Evolutionary conservation across 2,888 invertebrate genomes (phyloP).

Genomic region (Campaea margaritaria): DNA sequence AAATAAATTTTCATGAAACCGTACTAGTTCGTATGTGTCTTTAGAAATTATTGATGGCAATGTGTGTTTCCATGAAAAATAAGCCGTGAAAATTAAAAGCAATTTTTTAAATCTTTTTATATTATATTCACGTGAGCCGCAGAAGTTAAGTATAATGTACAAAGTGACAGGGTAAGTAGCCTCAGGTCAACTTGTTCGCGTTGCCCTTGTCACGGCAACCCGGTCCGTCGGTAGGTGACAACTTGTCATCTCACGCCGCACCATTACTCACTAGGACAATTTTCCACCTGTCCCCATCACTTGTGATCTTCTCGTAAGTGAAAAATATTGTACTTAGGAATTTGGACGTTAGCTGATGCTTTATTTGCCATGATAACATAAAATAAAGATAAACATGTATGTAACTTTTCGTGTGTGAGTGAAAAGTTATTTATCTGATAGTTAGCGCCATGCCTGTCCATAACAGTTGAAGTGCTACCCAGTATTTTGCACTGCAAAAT

Average conservation of each 20-base stretch:
- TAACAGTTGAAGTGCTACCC: too few relatives aligned
- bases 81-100: too few relatives aligned
- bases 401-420: too few relatives aligned
- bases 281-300: conserved; percentile 70
- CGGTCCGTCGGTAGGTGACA: conserved; percentile 53
- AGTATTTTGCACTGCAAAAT: too few relatives aligned
- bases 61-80: too few relatives aligned
- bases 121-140: background rate
- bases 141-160: conserved; percentile 14
- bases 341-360: background rate
- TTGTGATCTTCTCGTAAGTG: conserved; percentile 18
- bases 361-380: too few relatives aligned
- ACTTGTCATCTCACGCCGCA: conserved; percentile 54
- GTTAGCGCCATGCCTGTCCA: too few relatives aligned
- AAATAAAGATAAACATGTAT: too few relatives aligned
- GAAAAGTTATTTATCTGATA: too few relatives aligned
- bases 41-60: too few relatives aligned
- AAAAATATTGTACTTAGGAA: conserved; percentile 11
- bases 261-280: conserved; percentile 77
- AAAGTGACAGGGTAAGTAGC: conserved; percentile 12
- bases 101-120: background rate
- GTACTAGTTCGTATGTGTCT: too few relatives aligned
- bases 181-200: conserved; percentile 21
- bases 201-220: conserved; percentile 44
- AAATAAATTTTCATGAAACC: too few relatives aligned